Evolutionary conservation across 2,113 vertebrate species (phyloP), one percentile per base, ranked within the genome.

Genomic region (Pyrgilauda ruficollis): DNA sequence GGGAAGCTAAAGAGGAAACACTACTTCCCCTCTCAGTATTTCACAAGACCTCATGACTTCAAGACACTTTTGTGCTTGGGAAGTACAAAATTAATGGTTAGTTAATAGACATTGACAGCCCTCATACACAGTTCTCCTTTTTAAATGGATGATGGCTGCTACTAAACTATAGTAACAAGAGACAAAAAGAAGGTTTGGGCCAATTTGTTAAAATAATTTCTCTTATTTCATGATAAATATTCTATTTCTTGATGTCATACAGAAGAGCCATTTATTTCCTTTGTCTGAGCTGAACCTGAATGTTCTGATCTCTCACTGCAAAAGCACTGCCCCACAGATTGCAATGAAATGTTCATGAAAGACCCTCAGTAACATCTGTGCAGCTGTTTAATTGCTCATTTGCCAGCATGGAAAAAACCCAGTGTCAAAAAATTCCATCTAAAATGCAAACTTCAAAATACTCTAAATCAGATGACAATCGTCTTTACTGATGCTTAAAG

Each of bases 341-440:
- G 64, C n/a, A 58, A 43, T 22, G 14, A 72, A 82, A 85, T 50
- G 30, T 50, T 84, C 53, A 62, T 82, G 50, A 79, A 90, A 77
- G 67, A 88, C 39, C 27, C 50, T 85, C 62, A 90, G 9, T 37
- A 68, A 76, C 1, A 0, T 76, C 52, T 77, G 67, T 77, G 59
- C 56, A 90, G 72, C 35, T 74, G 33, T 63, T 80, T 86, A 93
- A 91, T 93, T 91, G 52, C 46, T 95, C 70, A 63, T 90, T 96
- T 85, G 17, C 61, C 78, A 52, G 39, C 52, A 75, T 43, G 61
- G 59, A 90, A 90, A 93, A 91, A 72, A 7, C 17, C 31, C 37
- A 37, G 35, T 70, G 81, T 68, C 39, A 91, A 92, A 91, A 94
- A 86, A 74, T 10, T 74, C 59, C 15, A 37, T 67, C 49, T 84